Percentiles rank a stretch among this genome's conserved stretches.
These are phyloP conservation scores for Thymelicus sylvestris DNA, from an alignment of 2,888 invertebrate species.

Conservation along the genomic window DNA sequence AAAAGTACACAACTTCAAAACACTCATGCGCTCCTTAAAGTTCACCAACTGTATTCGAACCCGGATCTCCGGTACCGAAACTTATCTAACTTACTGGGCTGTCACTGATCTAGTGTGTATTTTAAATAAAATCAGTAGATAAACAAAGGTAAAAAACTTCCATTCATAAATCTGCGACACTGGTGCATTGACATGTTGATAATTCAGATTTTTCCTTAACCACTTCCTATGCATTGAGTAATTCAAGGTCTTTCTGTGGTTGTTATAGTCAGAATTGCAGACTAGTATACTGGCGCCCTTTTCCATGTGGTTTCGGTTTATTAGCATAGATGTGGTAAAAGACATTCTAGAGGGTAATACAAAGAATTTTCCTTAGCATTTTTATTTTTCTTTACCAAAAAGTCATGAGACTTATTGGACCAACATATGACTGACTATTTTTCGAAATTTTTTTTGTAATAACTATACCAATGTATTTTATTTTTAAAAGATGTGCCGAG, in stretches of 20 bases:
- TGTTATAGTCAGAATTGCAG: not conserved
- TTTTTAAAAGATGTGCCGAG: too few relatives aligned
- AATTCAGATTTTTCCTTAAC: not conserved
- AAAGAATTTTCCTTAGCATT: too few relatives aligned
- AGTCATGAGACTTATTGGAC: too few relatives aligned
- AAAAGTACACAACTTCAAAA: too few relatives aligned
- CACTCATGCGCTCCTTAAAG: too few relatives aligned
- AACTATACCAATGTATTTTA: too few relatives aligned
- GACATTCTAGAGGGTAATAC: too few relatives aligned
- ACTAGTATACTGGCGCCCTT: not conserved
- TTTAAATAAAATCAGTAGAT: not conserved
- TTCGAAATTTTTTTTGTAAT: too few relatives aligned
- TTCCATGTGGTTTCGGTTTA: not conserved
- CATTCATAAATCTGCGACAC: conserved; percentile 3
- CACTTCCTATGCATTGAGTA: not conserved
- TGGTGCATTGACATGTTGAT: conserved; percentile 2
- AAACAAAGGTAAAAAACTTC: conserved; percentile 1
- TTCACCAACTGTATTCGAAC: not conserved
- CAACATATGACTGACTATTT: too few relatives aligned
- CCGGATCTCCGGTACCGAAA: not conserved
- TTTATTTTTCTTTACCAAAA: too few relatives aligned
- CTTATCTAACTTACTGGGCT: too few relatives aligned
- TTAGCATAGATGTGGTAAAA: not conserved
- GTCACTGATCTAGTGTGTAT: not conserved
- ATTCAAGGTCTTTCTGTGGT: conserved; percentile 3